Evolutionary conservation across 2,113 vertebrate genomes (phyloP).

Genomic region (Charadrius vociferus): DNA sequence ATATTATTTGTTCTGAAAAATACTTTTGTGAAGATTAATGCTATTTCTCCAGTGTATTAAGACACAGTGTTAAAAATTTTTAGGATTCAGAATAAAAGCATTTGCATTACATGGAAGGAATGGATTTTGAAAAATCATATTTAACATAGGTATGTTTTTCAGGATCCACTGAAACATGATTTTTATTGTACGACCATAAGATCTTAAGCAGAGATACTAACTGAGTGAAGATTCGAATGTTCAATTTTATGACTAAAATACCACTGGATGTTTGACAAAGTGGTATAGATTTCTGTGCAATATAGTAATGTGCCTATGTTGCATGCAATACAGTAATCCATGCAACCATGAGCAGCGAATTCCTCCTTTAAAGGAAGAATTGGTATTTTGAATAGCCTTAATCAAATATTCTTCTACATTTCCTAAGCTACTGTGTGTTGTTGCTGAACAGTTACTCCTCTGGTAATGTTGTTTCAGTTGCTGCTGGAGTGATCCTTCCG

Average conservation of each 20-base stretch:
- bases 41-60: background rate
- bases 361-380: background rate
- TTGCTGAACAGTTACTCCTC: background rate
- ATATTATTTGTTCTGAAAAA: background rate
- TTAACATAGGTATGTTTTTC: background rate
- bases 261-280: background rate
- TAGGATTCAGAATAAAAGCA: background rate
- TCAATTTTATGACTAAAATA: background rate
- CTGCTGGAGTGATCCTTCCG: background rate
- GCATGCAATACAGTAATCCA: background rate
- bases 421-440: background rate
- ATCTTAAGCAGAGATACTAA: background rate
- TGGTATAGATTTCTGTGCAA: background rate
- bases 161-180: background rate
- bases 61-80: background rate
- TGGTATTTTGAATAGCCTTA: background rate
- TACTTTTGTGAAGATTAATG: background rate
- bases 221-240: background rate
- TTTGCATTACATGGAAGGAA: background rate
- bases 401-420: background rate
- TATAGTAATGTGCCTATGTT: background rate
- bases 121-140: background rate
- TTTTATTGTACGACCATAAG: background rate
- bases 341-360: background rate
- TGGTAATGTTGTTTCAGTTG: background rate